phyloP scores from a whole-genome alignment of 1,140 invertebrate species.

The Cheumatopsyche charites region DNA sequence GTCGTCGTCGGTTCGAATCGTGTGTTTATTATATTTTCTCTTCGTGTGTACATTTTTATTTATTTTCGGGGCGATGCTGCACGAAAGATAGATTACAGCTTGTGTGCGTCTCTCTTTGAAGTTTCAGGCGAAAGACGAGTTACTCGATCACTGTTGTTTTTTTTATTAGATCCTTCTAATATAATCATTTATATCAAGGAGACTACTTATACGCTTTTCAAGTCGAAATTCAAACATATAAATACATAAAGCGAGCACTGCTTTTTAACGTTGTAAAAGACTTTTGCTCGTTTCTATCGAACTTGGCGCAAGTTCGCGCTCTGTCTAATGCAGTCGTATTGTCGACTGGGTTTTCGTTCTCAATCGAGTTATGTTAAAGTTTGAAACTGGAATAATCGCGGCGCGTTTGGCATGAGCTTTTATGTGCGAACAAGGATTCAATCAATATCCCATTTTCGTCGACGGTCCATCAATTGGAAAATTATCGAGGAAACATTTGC shows the following conservation, averaged over 20 bases:
- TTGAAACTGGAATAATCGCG: no score
- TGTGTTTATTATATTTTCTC: neutral
- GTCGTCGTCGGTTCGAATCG: no score
- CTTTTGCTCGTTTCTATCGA: neutral
- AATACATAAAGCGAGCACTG: no score
- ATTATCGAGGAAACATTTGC: neutral
- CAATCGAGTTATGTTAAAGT: no score
- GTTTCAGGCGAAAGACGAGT: neutral
- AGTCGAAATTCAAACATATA: neutral
- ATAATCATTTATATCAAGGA: neutral
- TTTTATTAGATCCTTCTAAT: neutral
- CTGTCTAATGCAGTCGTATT: no score
- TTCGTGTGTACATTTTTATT: neutral
- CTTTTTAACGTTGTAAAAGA: neutral
- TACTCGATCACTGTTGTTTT: no score
- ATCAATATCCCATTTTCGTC: neutral
- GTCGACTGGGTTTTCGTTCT: no score
- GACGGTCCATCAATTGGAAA: neutral
- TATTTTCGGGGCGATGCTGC: neutral
- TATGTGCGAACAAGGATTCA: conserved; percentile 6
- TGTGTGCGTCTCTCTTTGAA: conserved; percentile 1
- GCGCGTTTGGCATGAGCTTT: no score
- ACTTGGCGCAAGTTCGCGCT: neutral
- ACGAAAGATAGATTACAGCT: conserved; percentile 6
- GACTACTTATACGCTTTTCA: neutral